These are phyloP conservation scores for Bergia sp. DNA, from an alignment of 92 coral and sea anemone species.

Conservation along the genomic window DNA sequence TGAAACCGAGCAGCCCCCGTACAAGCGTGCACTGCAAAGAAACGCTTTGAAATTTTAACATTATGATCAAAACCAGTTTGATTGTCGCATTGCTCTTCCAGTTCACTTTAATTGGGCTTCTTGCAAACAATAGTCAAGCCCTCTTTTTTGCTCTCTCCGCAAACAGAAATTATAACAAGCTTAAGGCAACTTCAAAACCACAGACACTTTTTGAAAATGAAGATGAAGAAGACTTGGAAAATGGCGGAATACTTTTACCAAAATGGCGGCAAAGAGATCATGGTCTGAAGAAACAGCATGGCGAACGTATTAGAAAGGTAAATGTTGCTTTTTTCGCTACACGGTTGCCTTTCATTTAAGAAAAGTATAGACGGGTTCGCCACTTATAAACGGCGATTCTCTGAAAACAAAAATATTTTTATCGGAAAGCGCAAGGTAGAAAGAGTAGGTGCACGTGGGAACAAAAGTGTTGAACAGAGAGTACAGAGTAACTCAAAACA, in stretches of 20 bases:
- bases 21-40: not conserved
- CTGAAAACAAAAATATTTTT: not conserved
- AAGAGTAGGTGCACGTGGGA: not conserved
- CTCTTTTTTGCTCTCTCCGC: not conserved
- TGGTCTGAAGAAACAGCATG: not conserved
- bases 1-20: not conserved
- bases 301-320: not conserved
- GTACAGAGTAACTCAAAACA: not conserved
- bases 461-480: not conserved
- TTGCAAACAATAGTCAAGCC: not conserved
- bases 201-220: not conserved
- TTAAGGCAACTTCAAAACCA: not conserved
- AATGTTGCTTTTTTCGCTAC: not conserved
- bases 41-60: not conserved
- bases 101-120: not conserved
- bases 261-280: not conserved
- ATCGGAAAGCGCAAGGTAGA: not conserved
- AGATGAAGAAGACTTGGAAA: not conserved
- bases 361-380: not conserved
- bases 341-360: too few relatives aligned
- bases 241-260: not conserved
- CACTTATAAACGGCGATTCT: not conserved
- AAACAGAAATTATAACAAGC: not conserved
- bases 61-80: not conserved
- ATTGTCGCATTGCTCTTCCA: not conserved